phyloP scores from a whole-genome alignment of 2,888 invertebrate genomes.

The Tenthredo amoena region DNA sequence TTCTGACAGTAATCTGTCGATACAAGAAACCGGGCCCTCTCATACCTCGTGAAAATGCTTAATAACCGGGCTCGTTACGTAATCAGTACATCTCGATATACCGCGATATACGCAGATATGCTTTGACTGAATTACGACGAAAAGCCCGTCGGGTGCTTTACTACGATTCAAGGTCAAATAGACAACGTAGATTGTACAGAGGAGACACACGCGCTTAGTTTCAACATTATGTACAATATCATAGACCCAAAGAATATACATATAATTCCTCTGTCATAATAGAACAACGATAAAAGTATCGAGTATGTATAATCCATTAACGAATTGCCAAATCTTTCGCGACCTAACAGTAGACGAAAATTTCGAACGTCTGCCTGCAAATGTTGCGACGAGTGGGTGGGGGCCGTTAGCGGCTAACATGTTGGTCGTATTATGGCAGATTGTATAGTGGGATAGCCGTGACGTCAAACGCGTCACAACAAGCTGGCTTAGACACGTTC shows the following conservation, averaged over 20 bases:
- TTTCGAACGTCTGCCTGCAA: neutral
- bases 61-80: conserved; percentile 24
- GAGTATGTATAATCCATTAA: neutral
- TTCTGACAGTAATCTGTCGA: conserved; percentile 7
- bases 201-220: conserved; percentile 20
- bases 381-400: neutral
- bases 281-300: neutral
- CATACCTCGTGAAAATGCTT: conserved; percentile 1
- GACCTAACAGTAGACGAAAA: neutral
- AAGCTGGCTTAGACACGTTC: neutral
- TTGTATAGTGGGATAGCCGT: conserved; percentile 36
- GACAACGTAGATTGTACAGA: conserved; percentile 26
- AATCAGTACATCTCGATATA: neutral
- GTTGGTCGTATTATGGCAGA: conserved; percentile 15
- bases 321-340: neutral
- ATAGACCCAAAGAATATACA: neutral
- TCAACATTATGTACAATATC: neutral
- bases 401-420: neutral
- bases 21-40: neutral
- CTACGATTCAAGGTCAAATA: conserved; percentile 34
- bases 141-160: conserved; percentile 24
- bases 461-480: conserved; percentile 45
- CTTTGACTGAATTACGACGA: neutral
- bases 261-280: neutral
- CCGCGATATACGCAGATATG: conserved; percentile 3